Evolutionary conservation across 2,113 vertebrate genomes (phyloP), one percentile per base, ranked within the genome.

Genomic region (Colaptes auratus): DNA sequence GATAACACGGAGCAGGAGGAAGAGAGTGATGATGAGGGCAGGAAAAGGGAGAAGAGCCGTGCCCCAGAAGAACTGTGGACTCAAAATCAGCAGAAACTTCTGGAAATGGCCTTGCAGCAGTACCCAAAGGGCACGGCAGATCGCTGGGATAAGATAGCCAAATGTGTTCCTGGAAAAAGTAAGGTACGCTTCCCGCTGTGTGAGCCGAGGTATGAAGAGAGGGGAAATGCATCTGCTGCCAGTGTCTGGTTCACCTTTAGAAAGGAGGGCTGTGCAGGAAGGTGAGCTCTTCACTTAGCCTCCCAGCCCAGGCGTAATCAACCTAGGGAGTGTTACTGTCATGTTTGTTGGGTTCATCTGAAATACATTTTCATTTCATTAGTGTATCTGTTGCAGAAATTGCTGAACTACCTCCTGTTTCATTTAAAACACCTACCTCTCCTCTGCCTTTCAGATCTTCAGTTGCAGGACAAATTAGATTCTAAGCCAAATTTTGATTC

Each of bases 101-200:
- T 99, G 76, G 99, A 99, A 96, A 71, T 98, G 42, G 99, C 99
- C 16, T 97, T 99, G 80, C 99, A 99, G 93, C 99, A 99, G 91
- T 98, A 98, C 86, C 99, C 99, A 35, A 97, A 98, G 63, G 99
- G 99, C 86, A 98, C 98, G 0, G 64, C 97, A 0, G 99, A 99
- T 64, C 99, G 99, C 90, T 99, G 99, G 99, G 99, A 99, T 96
- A 98, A 98, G 82, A 99, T 99, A 64, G 98, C 99, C 90, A 99
- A 98, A 82, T 98, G 98, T 23, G 99, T 99, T 53, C 99, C 99
- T 0, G 98, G 98, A 16, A 99, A 98, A 96, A 99, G 92, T 72
- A 99, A 99, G 99, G 99, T 99, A 95, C 15, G 21, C 56, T 60
- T 46, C 25, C 7, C 64, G 76, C 39, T 82, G 27, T 61, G 75